These are phyloP conservation scores for Pseudomyrmex gracilis DNA, from an alignment of 1,140 invertebrate species.

Conservation along the genomic window DNA sequence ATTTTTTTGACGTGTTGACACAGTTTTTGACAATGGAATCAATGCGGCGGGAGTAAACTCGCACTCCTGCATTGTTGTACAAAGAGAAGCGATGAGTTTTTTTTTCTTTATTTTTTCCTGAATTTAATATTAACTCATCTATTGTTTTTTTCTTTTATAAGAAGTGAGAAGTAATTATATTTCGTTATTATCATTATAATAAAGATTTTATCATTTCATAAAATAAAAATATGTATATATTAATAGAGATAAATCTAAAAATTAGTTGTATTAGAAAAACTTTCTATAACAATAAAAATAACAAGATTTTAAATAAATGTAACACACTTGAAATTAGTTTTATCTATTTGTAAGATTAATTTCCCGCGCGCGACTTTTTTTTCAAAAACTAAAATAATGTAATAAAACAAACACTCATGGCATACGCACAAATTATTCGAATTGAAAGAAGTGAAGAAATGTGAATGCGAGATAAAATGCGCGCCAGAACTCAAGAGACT, in stretches of 20 bases:
- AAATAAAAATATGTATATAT: too few species aligned
- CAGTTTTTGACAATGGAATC: slow-evolving; percentile 57
- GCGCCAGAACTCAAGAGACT: slow-evolving; percentile 40
- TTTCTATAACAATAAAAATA: background rate
- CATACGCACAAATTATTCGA: background rate
- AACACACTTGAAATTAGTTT: background rate
- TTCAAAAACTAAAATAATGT: too few species aligned
- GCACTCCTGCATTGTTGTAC: slow-evolving; percentile 49
- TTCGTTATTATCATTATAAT: background rate
- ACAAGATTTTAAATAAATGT: background rate
- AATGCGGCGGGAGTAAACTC: slow-evolving; percentile 64
- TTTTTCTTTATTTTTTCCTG: background rate
- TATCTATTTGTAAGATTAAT: background rate
- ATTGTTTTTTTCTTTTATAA: background rate
- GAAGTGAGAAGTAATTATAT: background rate
- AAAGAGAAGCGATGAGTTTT: slow-evolving; percentile 30
- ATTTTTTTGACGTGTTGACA: slow-evolving; percentile 66
- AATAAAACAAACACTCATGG: too few species aligned
- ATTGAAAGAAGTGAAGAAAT: slow-evolving; percentile 14
- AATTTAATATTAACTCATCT: slow-evolving; percentile 36
- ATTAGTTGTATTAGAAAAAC: background rate
- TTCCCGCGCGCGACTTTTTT: background rate
- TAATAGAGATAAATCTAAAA: background rate
- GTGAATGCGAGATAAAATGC: slow-evolving; percentile 26
- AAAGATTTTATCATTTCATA: background rate